Percentiles rank a stretch among this genome's conserved stretches.
These are phyloP conservation scores for Tor tambroides DNA, from an alignment of 2,113 vertebrate genomes.

Conservation along the genomic window DNA sequence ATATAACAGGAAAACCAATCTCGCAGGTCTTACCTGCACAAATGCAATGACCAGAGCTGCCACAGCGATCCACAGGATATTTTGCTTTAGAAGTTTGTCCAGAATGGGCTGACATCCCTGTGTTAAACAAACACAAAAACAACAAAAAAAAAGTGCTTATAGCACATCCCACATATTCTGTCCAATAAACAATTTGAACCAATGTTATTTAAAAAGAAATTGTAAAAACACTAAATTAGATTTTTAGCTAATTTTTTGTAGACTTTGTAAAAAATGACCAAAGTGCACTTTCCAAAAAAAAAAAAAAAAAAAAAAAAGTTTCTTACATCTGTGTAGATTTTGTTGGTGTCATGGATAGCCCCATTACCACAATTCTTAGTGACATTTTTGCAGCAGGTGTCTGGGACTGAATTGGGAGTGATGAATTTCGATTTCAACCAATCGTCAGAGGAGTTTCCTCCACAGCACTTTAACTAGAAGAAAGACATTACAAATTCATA, in stretches of 20 bases:
- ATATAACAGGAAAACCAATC: background rate
- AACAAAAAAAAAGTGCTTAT: too few species aligned
- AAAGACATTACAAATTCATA: background rate
- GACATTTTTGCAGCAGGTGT: conserved; percentile 80
- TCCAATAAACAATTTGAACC: too few species aligned
- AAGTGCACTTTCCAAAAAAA: too few species aligned
- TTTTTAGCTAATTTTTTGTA: background rate
- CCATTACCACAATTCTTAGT: conserved; percentile 61
- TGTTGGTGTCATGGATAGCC: background rate
- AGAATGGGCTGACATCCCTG: conserved; percentile 81
- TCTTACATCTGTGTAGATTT: conserved; percentile 74
- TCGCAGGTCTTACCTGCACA: conserved; percentile 80
- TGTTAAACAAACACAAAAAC: background rate
- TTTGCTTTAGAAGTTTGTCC: conserved; percentile 66
- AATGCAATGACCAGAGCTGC: conserved; percentile 85
- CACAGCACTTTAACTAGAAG: conserved; percentile 82
- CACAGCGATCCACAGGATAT: conserved; percentile 78
- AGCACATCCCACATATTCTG: too few species aligned
- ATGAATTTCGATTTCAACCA: conserved; percentile 64
- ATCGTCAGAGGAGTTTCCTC: conserved; percentile 74
- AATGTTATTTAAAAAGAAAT: too few species aligned
- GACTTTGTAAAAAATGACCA: conserved; percentile 6
- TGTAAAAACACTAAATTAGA: background rate
- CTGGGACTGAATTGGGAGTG: conserved; percentile 64
- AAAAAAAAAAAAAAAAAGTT: too few species aligned